Evolutionary conservation across 2,113 vertebrate species (phyloP), one percentile per base, ranked within the genome.

Genomic region (Xerus inauris): DNA sequence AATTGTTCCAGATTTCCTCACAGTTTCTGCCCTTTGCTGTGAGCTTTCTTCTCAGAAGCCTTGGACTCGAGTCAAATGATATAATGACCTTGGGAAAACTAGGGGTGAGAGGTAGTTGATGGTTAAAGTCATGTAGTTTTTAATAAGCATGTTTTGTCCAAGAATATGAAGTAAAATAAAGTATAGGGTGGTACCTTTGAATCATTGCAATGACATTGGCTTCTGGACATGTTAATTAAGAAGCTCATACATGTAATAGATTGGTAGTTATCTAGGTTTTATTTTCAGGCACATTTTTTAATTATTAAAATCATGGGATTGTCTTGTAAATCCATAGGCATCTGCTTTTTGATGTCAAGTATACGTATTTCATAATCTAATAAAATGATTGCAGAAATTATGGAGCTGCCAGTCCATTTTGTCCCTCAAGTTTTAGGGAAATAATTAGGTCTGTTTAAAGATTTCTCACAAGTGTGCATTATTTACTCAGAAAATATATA

Each of bases 181-280:
- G 83, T 42, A 82, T 47, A 17, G 3, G 81, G 24, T 57, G 9
- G 0, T 85, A 42, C 17, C 89, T 94, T 77, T 90, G 20, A 93
- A 30, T 76, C 32, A 77, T 64, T 30, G 67, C 22, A 80, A 26
- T 91, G 59, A 11, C 47, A 64, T 87, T 85, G 81, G 30, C 45
- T 65, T 97, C n/a, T 92, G 49, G 84, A 87, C 19, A 83, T 42
- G 49, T 92, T 94, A 97, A 85, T 10, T 20, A 62, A 95, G 83
- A 91, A 83, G 67, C 19, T 51, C 42, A 71, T 80, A 94, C 80
- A 62, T 92, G 69, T 16, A 95, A 79, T 73, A 89, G 40, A 94
- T 79, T 84, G 62, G 22, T 49, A 79, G 30, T 65, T 67, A 16
- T 30, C 47, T 89, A 81, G 20, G 14, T 85, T 89, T 91, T 77